Base-by-base conservation (phyloP, 2,113 vertebrate species). In the Sphaerodactylus townsendi region DNA sequence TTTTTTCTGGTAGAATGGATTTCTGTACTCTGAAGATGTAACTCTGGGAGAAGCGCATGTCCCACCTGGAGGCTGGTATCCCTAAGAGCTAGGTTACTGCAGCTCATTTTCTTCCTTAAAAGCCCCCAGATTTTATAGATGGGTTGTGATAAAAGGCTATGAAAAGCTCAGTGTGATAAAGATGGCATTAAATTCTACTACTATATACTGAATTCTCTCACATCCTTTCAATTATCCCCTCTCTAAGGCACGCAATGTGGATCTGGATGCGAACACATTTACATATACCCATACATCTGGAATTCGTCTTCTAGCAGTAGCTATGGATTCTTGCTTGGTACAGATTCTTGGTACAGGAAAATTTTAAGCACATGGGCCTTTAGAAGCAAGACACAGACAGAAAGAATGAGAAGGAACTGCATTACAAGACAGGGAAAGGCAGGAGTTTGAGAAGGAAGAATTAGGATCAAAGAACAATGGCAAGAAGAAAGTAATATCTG, bases 41-140 rank as follows among this genome's bases (percentile, higher is more conserved):
- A 44, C 9, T 44, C 44, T 44, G 44, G 44, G 44, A 9, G 44
- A 44, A n/a, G n/a, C n/a, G n/a, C n/a, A n/a, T n/a, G n/a, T 44
- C 4, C 44, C 44, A 44, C 44, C 44, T 44, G 44, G 44, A 44
- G 44, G 44, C 44, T 44, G 44, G 44, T 44, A 44, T 44, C 44
- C 44, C 44, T 44, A 87, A 72, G 23, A 0, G 35, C 81, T 89
- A 91, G 80, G 30, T 78, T 79, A 44, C 23, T 85, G 59, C 0
- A 3, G n/a, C 23, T 77, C 81, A 89, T 88, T 64, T 86, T 21
- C 68, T 65, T 88, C 10, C 50, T 37, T 53, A 87, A 89, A 59
- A 2, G 44, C 21, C 2, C 77, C 44, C 3, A 37, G 35, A 81
- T 77, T 41, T 68, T 50, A 44, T 19, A 86, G 11, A 1, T 28